Evolutionary conservation across 2,797 vertebrate genomes (phyloP).

Genomic region (Ispidina lecontei): DNA sequence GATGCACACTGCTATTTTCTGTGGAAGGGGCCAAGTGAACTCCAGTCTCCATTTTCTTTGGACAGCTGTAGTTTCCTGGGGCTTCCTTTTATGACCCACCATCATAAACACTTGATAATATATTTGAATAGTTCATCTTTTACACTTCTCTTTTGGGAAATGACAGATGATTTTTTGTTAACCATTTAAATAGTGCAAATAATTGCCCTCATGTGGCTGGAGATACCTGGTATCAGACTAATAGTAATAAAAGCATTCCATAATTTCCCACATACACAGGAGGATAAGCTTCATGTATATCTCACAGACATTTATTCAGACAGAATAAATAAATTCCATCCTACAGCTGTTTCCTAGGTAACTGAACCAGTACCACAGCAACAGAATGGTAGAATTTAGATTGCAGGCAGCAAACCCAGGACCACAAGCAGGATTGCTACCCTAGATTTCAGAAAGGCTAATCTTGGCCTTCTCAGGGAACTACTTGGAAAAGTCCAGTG

Average conservation of each 20-base stretch:
- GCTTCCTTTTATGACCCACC: background rate
- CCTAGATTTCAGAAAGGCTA: no score
- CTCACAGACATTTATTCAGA: constrained; percentile 39
- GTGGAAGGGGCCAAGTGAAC: background rate
- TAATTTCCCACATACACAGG: background rate
- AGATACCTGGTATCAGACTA: background rate
- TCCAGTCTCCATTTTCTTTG: rapidly evolving
- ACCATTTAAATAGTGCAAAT: background rate
- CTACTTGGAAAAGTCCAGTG: no score
- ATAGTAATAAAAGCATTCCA: background rate
- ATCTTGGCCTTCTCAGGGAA: no score
- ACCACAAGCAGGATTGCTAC: no score
- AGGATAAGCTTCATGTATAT: background rate
- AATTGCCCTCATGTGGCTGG: background rate
- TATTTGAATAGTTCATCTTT: background rate
- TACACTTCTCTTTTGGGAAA: background rate
- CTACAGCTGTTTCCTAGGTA: constrained; percentile 71
- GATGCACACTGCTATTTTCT: background rate
- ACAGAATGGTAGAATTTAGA: no score
- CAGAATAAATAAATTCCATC: constrained; percentile 60
- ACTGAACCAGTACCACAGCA: constrained; percentile 25
- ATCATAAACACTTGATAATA: background rate
- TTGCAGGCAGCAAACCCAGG: no score
- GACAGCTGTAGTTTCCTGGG: constrained; percentile 1
- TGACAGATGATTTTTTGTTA: background rate